Evolutionary conservation across 2,797 vertebrate species (phyloP).

Genomic region (Halcyon badia): DNA sequence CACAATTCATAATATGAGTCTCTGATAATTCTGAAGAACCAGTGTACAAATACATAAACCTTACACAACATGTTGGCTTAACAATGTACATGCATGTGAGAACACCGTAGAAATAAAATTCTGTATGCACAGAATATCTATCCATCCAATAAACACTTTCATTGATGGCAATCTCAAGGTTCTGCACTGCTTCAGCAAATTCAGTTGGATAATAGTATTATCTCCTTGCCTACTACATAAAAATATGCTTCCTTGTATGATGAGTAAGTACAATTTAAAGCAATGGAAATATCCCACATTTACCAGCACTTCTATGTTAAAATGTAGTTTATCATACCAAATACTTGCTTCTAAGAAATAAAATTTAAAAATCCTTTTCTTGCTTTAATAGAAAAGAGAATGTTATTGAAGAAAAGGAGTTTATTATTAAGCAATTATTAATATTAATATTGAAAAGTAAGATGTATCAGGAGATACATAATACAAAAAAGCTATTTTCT

Average conservation of each 20-base stretch:
- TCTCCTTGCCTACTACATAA: not conserved
- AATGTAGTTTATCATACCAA: not conserved
- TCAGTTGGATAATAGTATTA: constrained; percentile 14
- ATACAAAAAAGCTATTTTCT: not conserved
- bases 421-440: not conserved
- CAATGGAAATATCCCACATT: not conserved
- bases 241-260: constrained; percentile 13
- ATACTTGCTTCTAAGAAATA: not conserved
- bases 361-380: not conserved
- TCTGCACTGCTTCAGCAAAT: not conserved
- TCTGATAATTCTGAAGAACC: not conserved
- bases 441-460: not conserved
- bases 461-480: not conserved
- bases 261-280: not conserved
- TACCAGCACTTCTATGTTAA: not conserved
- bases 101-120: not conserved
- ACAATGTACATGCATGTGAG: not conserved
- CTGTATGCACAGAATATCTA: not conserved
- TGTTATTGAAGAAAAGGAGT: not conserved
- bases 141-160: not conserved
- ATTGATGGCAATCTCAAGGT: constrained; percentile 3
- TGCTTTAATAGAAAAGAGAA: not conserved
- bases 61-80: constrained; percentile 1
- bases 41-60: constrained; percentile 3
- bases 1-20: constrained; percentile 36